Evolutionary conservation across 2,797 vertebrate genomes (phyloP), one percentile per base, ranked within the genome.

Genomic region (Malurus leucopterus): DNA sequence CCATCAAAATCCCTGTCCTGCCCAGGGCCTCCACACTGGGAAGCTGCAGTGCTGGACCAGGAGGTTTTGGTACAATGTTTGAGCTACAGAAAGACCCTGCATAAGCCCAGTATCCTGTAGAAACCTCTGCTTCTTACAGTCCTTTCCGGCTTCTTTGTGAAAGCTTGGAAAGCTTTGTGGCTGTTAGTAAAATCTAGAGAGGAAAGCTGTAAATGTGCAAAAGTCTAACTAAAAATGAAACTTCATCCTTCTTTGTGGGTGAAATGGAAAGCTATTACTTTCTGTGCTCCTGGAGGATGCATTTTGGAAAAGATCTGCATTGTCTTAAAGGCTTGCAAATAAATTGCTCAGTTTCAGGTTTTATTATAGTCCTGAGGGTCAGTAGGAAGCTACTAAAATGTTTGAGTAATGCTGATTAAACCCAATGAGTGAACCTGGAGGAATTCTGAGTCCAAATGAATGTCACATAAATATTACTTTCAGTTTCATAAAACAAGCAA

Each of bases 401-500:
- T 76, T 58, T 74, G 53, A 90, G 79, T 64, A 80, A 44, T 63
- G 68, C 27, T 86, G 85, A 86, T 84, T 69, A 91, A 91, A 91
- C 30, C 29, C 50, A 26, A 50, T 44, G 68, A 91, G 61, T 24
- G 46, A 92, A 76, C 32, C 53, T 63, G 36, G 64, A 29, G 50
- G 61, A 85, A 78, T 76, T 79, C 58, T 29, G 46, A 54, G 63
- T 75, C 44, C 5, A 11, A 83, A 84, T 21, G 17, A 59, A 69
- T 21, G 18, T 34, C 53, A 54, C 1, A 0, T 54, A 76, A 88
- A 78, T 15, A 20, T 55, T 78, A 61, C 11, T 59, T 38, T 62
- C 44, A 51, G 21, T 55, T 84, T 72, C 49, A 51, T 1, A 1
- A 44, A 89, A 32, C 27, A 69, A 78, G 54, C 15, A 40, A 44